phyloP scores from a whole-genome alignment of 2,113 vertebrate genomes.

The Cryptotis parvus region DNA sequence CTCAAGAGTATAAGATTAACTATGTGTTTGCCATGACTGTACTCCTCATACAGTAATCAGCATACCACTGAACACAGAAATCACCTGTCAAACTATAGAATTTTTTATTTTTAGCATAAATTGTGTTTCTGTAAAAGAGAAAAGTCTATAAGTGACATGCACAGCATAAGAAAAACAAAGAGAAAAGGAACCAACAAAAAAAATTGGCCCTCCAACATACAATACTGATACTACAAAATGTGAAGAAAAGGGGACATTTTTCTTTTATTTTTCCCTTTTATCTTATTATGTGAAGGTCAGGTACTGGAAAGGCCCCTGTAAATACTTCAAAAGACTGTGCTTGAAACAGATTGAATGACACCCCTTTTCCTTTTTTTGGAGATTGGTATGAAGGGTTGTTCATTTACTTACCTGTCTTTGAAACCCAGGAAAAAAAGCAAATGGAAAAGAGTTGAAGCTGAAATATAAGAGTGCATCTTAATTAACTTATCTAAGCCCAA shows the following conservation, averaged over 20 bases:
- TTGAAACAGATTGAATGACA: constrained; percentile 47
- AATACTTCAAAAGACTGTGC: constrained; percentile 65
- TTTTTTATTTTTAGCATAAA: background rate
- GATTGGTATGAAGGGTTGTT: constrained; percentile 38
- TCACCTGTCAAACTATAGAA: background rate
- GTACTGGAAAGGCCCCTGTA: constrained; percentile 4
- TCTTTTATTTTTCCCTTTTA: constrained; percentile 68
- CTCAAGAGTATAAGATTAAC: background rate
- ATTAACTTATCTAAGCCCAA: background rate
- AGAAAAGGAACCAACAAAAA: background rate
- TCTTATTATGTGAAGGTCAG: constrained; percentile 73
- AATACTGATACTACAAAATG: constrained; percentile 37
- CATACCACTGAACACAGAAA: background rate
- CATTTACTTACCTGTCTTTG: constrained; percentile 12
- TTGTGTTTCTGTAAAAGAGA: background rate
- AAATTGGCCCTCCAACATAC: constrained; percentile 10
- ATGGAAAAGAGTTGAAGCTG: constrained; percentile 15
- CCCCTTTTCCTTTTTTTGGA: constrained; percentile 45
- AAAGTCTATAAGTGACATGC: background rate
- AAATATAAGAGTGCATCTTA: background rate
- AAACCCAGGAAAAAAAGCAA: background rate
- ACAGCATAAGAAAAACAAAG: background rate
- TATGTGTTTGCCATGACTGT: background rate
- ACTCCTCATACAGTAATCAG: background rate
- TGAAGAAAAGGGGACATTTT: background rate